Conservation (phyloP, 2,888 invertebrate species). For the Petrolisthes cinctipes region DNA sequence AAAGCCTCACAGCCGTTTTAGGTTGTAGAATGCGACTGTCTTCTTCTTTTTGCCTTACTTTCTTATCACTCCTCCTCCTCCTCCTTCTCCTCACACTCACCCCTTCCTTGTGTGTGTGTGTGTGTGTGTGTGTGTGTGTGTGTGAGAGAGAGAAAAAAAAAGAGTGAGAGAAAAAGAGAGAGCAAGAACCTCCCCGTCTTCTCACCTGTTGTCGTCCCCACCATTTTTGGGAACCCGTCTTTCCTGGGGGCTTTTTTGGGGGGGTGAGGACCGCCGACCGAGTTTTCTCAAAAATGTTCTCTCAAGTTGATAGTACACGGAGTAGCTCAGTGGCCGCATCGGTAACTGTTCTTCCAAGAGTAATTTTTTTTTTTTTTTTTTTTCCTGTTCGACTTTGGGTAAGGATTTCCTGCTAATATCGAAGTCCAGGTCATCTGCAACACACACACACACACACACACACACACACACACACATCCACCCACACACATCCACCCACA, state of each 20-base stretch:
- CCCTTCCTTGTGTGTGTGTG: no score
- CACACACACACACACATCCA: no score
- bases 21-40: conserved; percentile 18
- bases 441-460: no score
- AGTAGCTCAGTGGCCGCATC: not conserved
- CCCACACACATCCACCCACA: no score
- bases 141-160: no score
- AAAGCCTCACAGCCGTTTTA: not conserved
- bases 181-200: not conserved
- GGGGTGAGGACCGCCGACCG: not conserved
- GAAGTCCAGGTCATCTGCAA: not conserved
- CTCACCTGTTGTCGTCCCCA: not conserved
- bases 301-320: not conserved
- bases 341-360: not conserved
- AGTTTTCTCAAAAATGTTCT: not conserved
- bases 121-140: no score
- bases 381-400: not conserved
- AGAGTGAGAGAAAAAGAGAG: not conserved
- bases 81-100: not conserved
- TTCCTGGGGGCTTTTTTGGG: not conserved
- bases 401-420: not conserved
- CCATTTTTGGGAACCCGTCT: conserved; percentile 9
- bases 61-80: not conserved
- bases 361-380: not conserved
- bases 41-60: conserved; percentile 1